Conservation (phyloP, 92 coral and sea anemone species). For the Palythoa grandis region DNA sequence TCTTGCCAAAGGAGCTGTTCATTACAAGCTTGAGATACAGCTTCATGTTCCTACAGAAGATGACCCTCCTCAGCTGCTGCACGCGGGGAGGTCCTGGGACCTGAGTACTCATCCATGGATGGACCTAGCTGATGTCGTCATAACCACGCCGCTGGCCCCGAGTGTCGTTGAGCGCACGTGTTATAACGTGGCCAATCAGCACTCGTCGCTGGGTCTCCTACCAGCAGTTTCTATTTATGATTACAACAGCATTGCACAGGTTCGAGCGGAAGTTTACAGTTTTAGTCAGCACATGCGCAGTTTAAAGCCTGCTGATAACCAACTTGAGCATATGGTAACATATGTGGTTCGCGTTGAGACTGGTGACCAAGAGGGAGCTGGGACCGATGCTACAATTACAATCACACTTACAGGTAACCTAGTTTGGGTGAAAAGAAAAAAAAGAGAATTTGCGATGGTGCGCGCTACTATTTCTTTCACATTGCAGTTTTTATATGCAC, state of each 20-base stretch:
- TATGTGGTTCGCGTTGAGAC: constrained; percentile 62
- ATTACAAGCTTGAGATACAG: constrained; percentile 46
- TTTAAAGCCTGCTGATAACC: constrained; percentile 1
- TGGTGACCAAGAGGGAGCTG: constrained; percentile 64
- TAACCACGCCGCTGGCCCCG: constrained; percentile 32
- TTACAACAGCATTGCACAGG: constrained; percentile 59
- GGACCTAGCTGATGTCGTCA: constrained; percentile 29
- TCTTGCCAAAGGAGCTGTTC: constrained; percentile 35
- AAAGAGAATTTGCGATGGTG: no score
- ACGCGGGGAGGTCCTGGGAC: constrained; percentile 54
- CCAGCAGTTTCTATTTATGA: constrained; percentile 76
- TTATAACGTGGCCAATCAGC: constrained; percentile 53
- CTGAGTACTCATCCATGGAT: constrained; percentile 43
- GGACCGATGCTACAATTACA: constrained; percentile 61
- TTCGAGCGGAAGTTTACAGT: constrained; percentile 67
- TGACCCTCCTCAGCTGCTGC: constrained; percentile 42
- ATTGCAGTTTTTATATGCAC: no score
- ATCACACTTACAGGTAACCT: constrained; percentile 60
- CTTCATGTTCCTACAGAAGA: constrained; percentile 25
- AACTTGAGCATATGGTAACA: constrained; percentile 44
- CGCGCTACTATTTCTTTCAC: no score
- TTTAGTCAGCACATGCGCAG: constrained; percentile 65
- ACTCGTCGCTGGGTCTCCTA: constrained; percentile 51
- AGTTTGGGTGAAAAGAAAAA: no score
- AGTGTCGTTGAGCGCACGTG: constrained; percentile 36